Base-by-base conservation (phyloP, 2,888 invertebrate species). In the Drosophila atripex region DNA sequence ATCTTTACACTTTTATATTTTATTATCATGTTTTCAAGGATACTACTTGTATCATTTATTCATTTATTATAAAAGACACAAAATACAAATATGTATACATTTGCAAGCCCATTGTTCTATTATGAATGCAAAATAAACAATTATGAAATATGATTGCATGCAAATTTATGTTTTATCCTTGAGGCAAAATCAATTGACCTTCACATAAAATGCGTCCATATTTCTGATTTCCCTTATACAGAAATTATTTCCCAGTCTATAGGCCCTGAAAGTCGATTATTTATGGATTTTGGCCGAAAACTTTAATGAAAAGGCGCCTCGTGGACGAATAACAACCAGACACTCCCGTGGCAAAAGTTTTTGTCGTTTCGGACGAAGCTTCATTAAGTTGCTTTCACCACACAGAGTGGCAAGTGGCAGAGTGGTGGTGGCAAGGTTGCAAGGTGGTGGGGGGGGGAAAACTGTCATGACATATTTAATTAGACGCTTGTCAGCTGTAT, bases 401-500 rank as follows among this genome's bases (percentile, higher is more conserved):
- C 64, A 71, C 18, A 50, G 3, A 21, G 35, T 16, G 28, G 1
- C 35, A 35, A 35, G 35, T 35, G 35, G 35, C 21, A 30, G 30
- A 30, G 30, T 3, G 30, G 30, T 30, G 30, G 30, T 23, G 21
- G 21, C 4, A 11, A 30, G 30, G 30, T 30, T 8, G 30, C 30
- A 8, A 9, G 30, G 30, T 30, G 30, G 30, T 4, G 2, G 32
- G 32, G 3, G 4, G 28, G 43, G 16, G 35, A 41, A 58, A 65
- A 60, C 73, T 69, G 73, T 53, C 82, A 63, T 71, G 77, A 76
- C 77, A 73, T 65, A 83, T 79, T 80, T 80, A 80, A 80, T 80
- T 80, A 80, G 83, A 71, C 77, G 75, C 80, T 71, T 80, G 82
- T 83, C 83, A 76, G 69, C 66, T 71, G 77, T 75, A 75, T 75